Evolutionary conservation across 2,888 invertebrate genomes (phyloP).

Genomic region (Tachina fera): DNA sequence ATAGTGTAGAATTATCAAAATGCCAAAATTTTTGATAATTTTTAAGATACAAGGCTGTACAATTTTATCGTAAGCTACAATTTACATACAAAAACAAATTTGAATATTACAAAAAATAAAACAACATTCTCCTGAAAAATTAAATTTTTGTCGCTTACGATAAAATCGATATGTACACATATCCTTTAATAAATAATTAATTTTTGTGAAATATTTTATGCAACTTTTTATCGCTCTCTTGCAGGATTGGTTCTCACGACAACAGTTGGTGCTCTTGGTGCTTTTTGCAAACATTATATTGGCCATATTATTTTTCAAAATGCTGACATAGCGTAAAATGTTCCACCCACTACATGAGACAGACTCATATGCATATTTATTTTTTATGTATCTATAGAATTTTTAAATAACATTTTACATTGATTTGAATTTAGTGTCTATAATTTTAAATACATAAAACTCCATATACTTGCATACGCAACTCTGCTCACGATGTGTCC

Average conservation of each 20-base stretch:
- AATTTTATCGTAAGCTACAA: no score
- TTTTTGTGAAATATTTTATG: slow-evolving; percentile 9
- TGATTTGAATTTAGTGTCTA: slow-evolving; percentile 49
- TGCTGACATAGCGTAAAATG: slow-evolving; percentile 92
- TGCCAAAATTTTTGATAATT: no score
- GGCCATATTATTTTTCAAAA: slow-evolving; percentile 97
- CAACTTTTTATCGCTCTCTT: slow-evolving; percentile 35
- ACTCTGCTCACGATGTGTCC: not conserved
- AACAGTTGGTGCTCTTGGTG: slow-evolving; percentile 96
- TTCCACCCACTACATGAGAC: slow-evolving; percentile 43
- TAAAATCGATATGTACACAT: not conserved
- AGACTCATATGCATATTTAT: slow-evolving; percentile 30
- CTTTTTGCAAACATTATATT: slow-evolving; percentile 96
- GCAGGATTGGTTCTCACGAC: slow-evolving; percentile 97
- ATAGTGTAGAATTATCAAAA: no score
- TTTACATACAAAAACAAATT: no score
- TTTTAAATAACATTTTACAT: slow-evolving; percentile 45
- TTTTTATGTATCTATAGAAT: slow-evolving; percentile 22
- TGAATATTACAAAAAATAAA: no score
- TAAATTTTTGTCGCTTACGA: no score
- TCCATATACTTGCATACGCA: slow-evolving; percentile 1
- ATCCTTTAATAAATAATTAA: not conserved
- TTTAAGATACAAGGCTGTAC: no score
- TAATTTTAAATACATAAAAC: slow-evolving; percentile 40
- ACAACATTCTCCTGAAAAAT: no score